Conservation (phyloP, 2,113 vertebrate genomes). For the Symphodus melops region DNA sequence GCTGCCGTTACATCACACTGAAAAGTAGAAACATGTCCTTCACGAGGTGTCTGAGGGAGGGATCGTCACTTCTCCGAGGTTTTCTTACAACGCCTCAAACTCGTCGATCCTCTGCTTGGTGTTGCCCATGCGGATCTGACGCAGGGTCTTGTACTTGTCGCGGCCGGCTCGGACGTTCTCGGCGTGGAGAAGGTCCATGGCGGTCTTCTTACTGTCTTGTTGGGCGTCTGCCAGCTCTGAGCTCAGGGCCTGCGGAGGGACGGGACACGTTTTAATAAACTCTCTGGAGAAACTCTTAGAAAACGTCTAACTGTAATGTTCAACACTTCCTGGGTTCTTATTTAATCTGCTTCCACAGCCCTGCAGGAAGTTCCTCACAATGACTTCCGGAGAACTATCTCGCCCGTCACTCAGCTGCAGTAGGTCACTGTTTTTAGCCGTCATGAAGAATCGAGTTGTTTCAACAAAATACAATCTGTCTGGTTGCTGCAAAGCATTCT, state of each 20-base stretch:
- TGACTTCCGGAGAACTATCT: neutral
- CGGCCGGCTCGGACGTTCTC: conserved; percentile 93
- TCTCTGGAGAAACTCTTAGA: too few relatives aligned
- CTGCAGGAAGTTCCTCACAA: neutral
- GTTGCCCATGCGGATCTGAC: conserved; percentile 96
- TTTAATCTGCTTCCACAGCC: neutral
- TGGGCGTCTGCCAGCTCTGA: conserved; percentile 89
- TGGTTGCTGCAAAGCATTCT: neutral
- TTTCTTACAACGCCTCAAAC: conserved; percentile 93
- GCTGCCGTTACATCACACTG: neutral
- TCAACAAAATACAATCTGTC: conserved; percentile 1
- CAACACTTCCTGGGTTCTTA: neutral
- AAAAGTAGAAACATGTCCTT: conserved; percentile 5
- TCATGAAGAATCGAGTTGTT: neutral
- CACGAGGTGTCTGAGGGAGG: conserved; percentile 42
- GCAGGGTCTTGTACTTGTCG: conserved; percentile 98
- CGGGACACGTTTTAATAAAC: neutral
- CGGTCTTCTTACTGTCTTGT: conserved; percentile 88
- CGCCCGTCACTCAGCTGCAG: neutral
- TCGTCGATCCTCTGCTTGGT: conserved; percentile 99
- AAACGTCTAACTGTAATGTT: too few relatives aligned
- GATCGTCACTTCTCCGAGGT: conserved; percentile 16
- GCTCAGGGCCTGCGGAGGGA: conserved; percentile 86
- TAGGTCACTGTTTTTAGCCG: neutral
- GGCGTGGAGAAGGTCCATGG: conserved; percentile 90